These are phyloP conservation scores for Microctonus brassicae DNA, from an alignment of 2,888 invertebrate species.

Conservation along the genomic window DNA sequence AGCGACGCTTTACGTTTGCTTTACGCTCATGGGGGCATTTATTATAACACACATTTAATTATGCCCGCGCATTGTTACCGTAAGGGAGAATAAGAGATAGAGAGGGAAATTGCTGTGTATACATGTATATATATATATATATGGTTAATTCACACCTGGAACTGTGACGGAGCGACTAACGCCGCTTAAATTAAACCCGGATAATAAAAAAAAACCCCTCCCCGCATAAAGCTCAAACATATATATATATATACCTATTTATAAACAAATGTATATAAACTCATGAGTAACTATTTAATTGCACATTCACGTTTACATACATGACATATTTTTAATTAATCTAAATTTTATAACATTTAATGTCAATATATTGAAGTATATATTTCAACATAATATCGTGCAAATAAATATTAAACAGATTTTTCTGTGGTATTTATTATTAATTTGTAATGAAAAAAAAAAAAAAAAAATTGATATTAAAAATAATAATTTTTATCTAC, in stretches of 20 bases:
- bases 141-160: slow-evolving; percentile 66
- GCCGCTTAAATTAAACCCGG: slow-evolving; percentile 69
- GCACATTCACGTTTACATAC: slow-evolving; percentile 19
- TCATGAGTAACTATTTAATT: slow-evolving; percentile 26
- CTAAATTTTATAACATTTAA: slow-evolving; percentile 21
- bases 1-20: slow-evolving; percentile 9
- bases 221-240: slow-evolving; percentile 15
- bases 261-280: slow-evolving; percentile 5
- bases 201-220: slow-evolving; percentile 62
- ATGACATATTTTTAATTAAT: slow-evolving; percentile 36
- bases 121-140: too few species aligned
- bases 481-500: too few species aligned
- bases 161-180: slow-evolving; percentile 65
- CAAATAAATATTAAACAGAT: too few species aligned
- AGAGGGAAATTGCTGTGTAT: too few species aligned
- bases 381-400: neutral
- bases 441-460: too few species aligned
- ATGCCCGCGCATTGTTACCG: slow-evolving; percentile 59
- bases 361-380: neutral
- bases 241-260: neutral
- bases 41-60: slow-evolving; percentile 66
- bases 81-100: slow-evolving; percentile 35
- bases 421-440: too few species aligned
- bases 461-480: too few species aligned
- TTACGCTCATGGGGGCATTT: slow-evolving; percentile 53